These are phyloP conservation scores for Conus canariensis DNA, from an alignment of 2,888 invertebrate genomes.

Conservation along the genomic window DNA sequence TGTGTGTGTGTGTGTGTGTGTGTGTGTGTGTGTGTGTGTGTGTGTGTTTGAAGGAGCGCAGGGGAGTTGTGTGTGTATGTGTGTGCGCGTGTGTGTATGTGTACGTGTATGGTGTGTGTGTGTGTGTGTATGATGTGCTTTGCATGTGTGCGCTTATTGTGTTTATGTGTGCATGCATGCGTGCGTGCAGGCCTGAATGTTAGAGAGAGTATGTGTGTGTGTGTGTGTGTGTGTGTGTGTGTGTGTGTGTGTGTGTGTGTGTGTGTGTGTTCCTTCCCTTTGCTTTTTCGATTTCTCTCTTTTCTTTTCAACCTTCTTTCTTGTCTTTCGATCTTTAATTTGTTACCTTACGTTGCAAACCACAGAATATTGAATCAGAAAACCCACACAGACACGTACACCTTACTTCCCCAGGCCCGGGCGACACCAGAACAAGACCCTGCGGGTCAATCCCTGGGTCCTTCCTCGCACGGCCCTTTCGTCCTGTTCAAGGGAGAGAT, in stretches of 20 bases:
- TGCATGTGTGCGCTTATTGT: neutral
- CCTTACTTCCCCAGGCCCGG: neutral
- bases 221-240: slow-evolving; percentile 1
- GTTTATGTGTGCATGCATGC: slow-evolving; percentile 3
- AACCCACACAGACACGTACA: neutral
- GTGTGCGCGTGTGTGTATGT: neutral
- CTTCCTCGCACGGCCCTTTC: too few relatives aligned
- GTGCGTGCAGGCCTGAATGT: neutral
- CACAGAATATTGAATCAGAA: too few relatives aligned
- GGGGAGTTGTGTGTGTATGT: neutral
- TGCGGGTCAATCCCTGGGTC: too few relatives aligned
- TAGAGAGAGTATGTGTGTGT: too few relatives aligned
- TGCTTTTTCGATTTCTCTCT: neutral
- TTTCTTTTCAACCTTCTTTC: neutral
- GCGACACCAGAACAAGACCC: too few relatives aligned
- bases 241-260: too few relatives aligned
- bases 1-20: neutral
- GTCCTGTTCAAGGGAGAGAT: too few relatives aligned
- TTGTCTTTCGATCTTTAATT: neutral
- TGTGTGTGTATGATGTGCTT: neutral
- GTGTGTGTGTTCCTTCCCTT: neutral
- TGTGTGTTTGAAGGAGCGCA: too few relatives aligned
- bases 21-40: neutral
- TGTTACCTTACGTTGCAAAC: too few relatives aligned
- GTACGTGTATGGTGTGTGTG: slow-evolving; percentile 16